Evolutionary conservation across 2,888 invertebrate species (phyloP).

Genomic region (Drosophila setosimentum): DNA sequence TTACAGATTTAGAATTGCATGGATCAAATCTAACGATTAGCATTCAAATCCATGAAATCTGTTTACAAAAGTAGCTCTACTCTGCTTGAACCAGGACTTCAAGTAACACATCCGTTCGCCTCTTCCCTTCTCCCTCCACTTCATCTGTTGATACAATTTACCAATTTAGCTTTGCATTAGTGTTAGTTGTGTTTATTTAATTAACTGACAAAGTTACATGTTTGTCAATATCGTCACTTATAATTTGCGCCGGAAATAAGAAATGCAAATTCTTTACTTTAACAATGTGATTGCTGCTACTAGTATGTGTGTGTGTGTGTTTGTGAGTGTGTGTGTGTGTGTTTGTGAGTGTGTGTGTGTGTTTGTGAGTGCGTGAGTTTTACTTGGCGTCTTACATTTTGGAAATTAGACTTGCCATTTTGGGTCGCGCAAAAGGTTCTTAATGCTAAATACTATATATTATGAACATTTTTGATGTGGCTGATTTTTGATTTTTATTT

Average conservation of each 20-base stretch:
- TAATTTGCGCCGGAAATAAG: background rate
- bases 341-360: background rate
- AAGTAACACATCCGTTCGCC: background rate
- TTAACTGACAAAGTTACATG: constrained; percentile 4
- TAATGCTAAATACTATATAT: constrained; percentile 6
- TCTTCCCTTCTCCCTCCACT: background rate
- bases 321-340: background rate
- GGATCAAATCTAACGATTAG: no score
- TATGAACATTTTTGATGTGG: constrained; percentile 13
- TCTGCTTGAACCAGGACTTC: background rate
- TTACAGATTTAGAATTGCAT: background rate
- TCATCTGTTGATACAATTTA: background rate
- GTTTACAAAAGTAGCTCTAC: background rate
- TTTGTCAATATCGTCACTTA: constrained; percentile 26
- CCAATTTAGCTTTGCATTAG: background rate
- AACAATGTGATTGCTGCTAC: background rate
- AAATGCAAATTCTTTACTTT: constrained; percentile 15
- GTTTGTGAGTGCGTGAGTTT: background rate
- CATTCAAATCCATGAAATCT: no score
- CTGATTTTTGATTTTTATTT: background rate
- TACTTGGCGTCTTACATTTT: constrained; percentile 26
- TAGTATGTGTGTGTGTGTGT: background rate
- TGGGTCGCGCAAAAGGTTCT: background rate
- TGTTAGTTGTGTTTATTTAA: constrained; percentile 22
- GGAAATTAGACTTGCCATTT: constrained; percentile 6